These are phyloP conservation scores for Macrostomum cliftonense DNA, from an alignment of 2,888 invertebrate genomes.

Conservation along the genomic window DNA sequence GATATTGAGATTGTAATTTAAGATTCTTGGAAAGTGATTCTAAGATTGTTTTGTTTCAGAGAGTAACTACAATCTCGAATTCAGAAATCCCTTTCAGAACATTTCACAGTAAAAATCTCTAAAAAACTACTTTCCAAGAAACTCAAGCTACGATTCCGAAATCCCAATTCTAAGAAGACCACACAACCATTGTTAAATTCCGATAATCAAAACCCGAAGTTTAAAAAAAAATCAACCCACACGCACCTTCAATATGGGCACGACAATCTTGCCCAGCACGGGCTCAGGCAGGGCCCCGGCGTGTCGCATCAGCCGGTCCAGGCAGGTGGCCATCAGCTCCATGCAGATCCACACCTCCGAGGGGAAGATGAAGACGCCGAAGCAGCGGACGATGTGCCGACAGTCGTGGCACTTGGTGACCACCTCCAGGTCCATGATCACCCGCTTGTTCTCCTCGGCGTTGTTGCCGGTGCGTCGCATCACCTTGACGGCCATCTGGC, in stretches of 20 bases:
- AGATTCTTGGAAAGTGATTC: too few species aligned
- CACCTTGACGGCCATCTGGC: slow-evolving; percentile 25
- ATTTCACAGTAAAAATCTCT: too few species aligned
- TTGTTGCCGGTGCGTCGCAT: slow-evolving; percentile 82
- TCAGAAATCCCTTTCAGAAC: too few species aligned
- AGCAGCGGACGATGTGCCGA: slow-evolving; percentile 82
- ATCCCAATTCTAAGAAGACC: too few species aligned
- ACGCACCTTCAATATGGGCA: slow-evolving; percentile 28
- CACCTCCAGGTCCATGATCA: slow-evolving; percentile 94
- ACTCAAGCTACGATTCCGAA: too few species aligned
- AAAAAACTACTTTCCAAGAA: too few species aligned
- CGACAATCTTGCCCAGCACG: slow-evolving; percentile 85
- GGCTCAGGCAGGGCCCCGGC: slow-evolving; percentile 78
- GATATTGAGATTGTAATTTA: too few species aligned
- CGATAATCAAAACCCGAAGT: not conserved
- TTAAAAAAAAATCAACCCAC: slow-evolving; percentile 49
- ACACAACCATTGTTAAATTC: too few species aligned
- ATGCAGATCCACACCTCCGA: slow-evolving; percentile 98
- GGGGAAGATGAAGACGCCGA: slow-evolving; percentile 85
- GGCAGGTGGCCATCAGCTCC: slow-evolving; percentile 97
- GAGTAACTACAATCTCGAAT: too few species aligned
- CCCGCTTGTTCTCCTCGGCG: slow-evolving; percentile 85
- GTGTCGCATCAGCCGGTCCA: slow-evolving; percentile 74
- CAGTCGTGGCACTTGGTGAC: slow-evolving; percentile 92
- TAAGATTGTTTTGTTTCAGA: too few species aligned